Base-by-base conservation (phyloP, 2,113 vertebrate genomes). In the Holacanthus passer region DNA sequence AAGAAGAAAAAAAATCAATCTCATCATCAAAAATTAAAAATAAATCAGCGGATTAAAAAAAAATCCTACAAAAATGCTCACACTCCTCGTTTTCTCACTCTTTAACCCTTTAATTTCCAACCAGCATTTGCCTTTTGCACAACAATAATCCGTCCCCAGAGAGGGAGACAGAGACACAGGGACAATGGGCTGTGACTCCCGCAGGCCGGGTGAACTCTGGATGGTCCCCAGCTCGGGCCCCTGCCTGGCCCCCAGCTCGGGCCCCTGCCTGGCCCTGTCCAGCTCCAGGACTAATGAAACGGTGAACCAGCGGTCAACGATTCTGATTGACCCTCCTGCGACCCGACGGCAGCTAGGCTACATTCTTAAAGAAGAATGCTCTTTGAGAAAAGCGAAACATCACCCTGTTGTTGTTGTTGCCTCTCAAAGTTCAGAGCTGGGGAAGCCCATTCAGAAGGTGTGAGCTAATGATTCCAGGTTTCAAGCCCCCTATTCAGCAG, bases 271-370 rank as follows among this genome's bases (percentile, higher is more conserved):
- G 67, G 86, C 77, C 87, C 68, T 86, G 91, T 91, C 90, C 93
- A 88, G 89, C 81, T 70, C 82, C 55, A 88, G 93, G 89, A 92
- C 92, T 93, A 85, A 92, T 93, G 92, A 66, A 89, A 83, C 91
- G 90, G 92, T 94, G 93, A 94, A 73, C 14, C 88, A 79, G 89
- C 92, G 93, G 93, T 93, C 92, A 93, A 89, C 82, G 92, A 56
- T 92, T 87, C 85, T 81, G 91, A 73, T 59, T 94, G 93, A 94
- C 93, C 93, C 93, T 77, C 73, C 0, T 1, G 71, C 91, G 93
- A 94, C 93, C 93, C 35, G 83, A 45, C 65, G 73, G 92, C 93
- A 92, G 92, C 93, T 93, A 94, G 93, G 92, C 72, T 87, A 90
- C 92, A 90, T 88, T 89, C 90, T 87, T 37, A 47, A 9, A 79